Percentiles rank a stretch among this genome's conserved stretches.
Evolutionary conservation across 2,113 vertebrate genomes (phyloP).

Genomic region (Phalacrocorax brasilianus): DNA sequence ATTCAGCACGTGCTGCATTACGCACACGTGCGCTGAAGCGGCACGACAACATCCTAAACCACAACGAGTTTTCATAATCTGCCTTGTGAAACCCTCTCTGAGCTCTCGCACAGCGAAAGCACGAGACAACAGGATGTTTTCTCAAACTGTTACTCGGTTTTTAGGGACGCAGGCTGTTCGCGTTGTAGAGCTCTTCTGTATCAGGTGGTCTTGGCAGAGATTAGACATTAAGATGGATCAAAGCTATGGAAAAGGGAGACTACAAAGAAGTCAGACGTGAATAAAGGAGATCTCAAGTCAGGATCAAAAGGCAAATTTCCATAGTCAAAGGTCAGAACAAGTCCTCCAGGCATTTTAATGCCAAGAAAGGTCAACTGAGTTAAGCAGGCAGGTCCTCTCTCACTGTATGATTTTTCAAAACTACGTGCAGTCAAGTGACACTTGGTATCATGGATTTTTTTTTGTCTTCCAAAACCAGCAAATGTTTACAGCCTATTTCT

Average conservation of each 20-base stretch:
- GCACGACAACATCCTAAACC: not conserved
- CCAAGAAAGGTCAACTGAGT: not conserved
- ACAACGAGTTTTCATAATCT: conserved; percentile 4
- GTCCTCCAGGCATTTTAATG: not conserved
- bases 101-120: not conserved
- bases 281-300: not conserved
- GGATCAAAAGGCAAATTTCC: not conserved
- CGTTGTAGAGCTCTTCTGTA: fast-evolving
- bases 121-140: not conserved
- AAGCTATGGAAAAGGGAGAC: not conserved
- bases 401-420: not conserved
- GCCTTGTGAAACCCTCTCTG: conserved; percentile 25
- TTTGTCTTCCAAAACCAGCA: not conserved
- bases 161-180: fast-evolving
- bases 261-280: not conserved
- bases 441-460: not conserved
- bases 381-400: not conserved
- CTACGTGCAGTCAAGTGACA: not conserved
- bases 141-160: not conserved
- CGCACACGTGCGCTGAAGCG: not conserved
- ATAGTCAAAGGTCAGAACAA: not conserved
- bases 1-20: fast-evolving
- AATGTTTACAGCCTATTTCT: not conserved
- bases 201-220: not conserved
- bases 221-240: not conserved